Conservation (phyloP, 2,113 vertebrate genomes). For the Semnornis frantzii region DNA sequence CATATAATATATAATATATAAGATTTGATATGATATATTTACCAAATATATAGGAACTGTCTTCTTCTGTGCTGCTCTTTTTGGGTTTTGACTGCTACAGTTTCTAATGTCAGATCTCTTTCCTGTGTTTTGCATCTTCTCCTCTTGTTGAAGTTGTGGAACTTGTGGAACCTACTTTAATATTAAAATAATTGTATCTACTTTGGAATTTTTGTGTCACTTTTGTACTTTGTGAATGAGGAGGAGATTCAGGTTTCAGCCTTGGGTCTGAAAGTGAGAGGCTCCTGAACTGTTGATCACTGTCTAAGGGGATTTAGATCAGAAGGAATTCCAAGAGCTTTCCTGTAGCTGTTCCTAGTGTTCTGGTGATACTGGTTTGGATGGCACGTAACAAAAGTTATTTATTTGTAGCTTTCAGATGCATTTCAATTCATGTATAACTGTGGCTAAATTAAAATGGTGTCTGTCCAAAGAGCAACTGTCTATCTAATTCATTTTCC, state of each 20-base stretch:
- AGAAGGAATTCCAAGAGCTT: background rate
- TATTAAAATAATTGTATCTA: background rate
- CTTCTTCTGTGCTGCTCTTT: background rate
- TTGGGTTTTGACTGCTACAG: background rate
- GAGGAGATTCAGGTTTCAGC: background rate
- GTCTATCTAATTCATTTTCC: conserved; percentile 54
- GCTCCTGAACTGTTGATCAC: background rate
- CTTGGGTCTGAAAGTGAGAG: background rate
- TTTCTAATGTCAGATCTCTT: background rate
- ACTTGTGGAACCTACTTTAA: background rate
- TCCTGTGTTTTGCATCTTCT: background rate
- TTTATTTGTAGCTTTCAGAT: background rate
- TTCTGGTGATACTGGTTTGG: background rate
- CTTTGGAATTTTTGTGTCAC: too few species aligned
- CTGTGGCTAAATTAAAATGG: background rate
- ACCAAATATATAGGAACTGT: background rate
- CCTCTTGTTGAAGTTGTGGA: background rate
- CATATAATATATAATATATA: too few species aligned
- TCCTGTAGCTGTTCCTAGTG: background rate
- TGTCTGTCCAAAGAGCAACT: conserved; percentile 28
- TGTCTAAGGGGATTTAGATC: background rate
- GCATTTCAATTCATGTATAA: background rate
- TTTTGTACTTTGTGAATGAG: background rate
- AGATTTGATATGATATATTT: too few species aligned
- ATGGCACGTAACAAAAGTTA: background rate